A percentile compares a stretch with the other conserved stretches of the same genome.
phyloP scores from a whole-genome alignment of 1,140 invertebrate genomes.

The Ylistrum balloti region DNA sequence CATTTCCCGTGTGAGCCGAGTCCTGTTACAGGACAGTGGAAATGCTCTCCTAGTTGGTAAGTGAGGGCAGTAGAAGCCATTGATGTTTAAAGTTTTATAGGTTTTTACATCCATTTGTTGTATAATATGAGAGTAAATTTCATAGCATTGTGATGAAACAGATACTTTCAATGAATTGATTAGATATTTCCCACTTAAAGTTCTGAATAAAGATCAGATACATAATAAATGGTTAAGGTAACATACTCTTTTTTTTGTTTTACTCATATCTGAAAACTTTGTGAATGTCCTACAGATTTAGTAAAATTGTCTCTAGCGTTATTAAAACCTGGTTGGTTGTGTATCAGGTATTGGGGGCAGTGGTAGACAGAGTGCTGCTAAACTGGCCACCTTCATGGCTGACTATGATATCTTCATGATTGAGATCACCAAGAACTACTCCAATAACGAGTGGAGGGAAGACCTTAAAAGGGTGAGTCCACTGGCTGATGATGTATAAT shows the following conservation, averaged over 20 bases:
- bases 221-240: too few species aligned
- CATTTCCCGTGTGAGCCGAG: slow-evolving; percentile 82
- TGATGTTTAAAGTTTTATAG: too few species aligned
- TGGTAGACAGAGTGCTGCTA: slow-evolving; percentile 82
- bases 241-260: too few species aligned
- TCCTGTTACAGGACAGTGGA: slow-evolving; percentile 87
- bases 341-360: slow-evolving; percentile 82
- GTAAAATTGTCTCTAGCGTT: background rate
- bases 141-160: too few species aligned
- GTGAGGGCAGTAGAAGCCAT: slow-evolving; percentile 42
- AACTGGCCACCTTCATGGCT: slow-evolving; percentile 82
- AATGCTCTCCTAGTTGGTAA: slow-evolving; percentile 83
- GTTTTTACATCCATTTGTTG: background rate
- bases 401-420: slow-evolving; percentile 83
- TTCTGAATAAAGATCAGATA: too few species aligned
- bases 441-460: slow-evolving; percentile 82
- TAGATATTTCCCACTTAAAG: too few species aligned
- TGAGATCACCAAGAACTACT: slow-evolving; percentile 83
- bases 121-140: too few species aligned
- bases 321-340: slow-evolving; percentile 21
- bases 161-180: too few species aligned
- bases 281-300: too few species aligned
- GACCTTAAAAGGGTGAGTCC: slow-evolving; percentile 81
- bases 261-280: too few species aligned
- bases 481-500: background rate